Conservation (phyloP, 1,140 invertebrate genomes). For the Brachionus plicatilis region DNA sequence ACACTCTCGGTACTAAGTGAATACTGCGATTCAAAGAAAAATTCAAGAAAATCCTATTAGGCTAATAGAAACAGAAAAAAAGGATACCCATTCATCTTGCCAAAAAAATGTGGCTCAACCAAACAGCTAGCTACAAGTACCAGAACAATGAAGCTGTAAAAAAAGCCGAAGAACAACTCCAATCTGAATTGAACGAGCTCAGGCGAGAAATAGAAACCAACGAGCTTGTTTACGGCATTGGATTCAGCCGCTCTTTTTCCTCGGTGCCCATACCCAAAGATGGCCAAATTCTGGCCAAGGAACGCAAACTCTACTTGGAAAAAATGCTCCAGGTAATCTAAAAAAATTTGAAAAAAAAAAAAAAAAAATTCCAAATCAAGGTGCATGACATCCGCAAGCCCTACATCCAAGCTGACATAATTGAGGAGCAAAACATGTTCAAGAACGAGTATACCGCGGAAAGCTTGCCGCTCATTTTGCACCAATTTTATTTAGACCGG, state of each 20-base stretch:
- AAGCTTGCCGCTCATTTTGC: slow-evolving; percentile 51
- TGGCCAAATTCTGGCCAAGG: slow-evolving; percentile 22
- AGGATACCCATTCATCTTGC: neutral
- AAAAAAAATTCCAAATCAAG: slow-evolving; percentile 42
- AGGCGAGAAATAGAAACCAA: slow-evolving; percentile 53
- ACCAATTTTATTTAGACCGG: slow-evolving; percentile 46
- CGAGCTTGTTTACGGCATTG: slow-evolving; percentile 49
- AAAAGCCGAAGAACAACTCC: slow-evolving; percentile 48
- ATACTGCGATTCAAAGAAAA: neutral
- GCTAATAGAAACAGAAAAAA: neutral
- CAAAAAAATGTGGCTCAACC: slow-evolving; percentile 6
- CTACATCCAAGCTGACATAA: slow-evolving; percentile 50
- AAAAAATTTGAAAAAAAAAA: neutral
- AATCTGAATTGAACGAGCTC: slow-evolving; percentile 51
- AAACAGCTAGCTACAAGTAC: slow-evolving; percentile 10
- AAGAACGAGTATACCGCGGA: slow-evolving; percentile 48
- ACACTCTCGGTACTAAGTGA: neutral
- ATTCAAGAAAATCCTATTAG: neutral
- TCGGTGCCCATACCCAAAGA: slow-evolving; percentile 40
- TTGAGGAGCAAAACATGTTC: slow-evolving; percentile 49
- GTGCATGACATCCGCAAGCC: slow-evolving; percentile 52
- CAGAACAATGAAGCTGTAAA: slow-evolving; percentile 42
- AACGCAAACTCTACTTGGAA: slow-evolving; percentile 46
- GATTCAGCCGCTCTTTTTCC: slow-evolving; percentile 42
- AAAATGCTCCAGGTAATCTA: slow-evolving; percentile 46